Evolutionary conservation across 2,797 vertebrate genomes (phyloP), one percentile per base, ranked within the genome.

Genomic region (Molothrus aeneus): DNA sequence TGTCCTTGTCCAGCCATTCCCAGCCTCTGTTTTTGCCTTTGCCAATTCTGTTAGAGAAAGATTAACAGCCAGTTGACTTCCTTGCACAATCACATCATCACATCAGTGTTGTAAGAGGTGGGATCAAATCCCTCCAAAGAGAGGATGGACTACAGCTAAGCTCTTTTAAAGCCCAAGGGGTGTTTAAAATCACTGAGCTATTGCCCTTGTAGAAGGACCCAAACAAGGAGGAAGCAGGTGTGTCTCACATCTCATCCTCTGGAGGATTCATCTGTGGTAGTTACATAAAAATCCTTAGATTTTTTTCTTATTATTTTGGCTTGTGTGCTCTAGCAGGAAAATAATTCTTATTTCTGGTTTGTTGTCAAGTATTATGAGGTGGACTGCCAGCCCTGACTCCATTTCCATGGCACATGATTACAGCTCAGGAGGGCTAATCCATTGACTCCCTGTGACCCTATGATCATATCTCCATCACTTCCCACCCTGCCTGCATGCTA

Each of bases 1-100:
- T 50, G 32, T 61, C 26, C 21, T 73, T 20, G 13, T 18, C 43
- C 43, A 73, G 19, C 4, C 31, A 2, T 92, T 88, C 18, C 31
- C 22, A 64, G 42, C 6, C 13, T 40, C 11, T 84, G 22, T 70
- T 82, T 24, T 10, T 73, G 18, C 10, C 26, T 77, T 87, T 88
- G 32, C 4, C 38, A 47, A 1, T 71, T 74, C 19, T 74, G 9
- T 16, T 21, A 50, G 32, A 53, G 50, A 61, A 86, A 61, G n/a
- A 84, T 3, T 15, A 73, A 70, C 7, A 56, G 21, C 0, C 0
- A 43, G 8, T 51, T 2, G 0, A 19, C 22, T 53, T 83, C 65
- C 18, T 78, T 74, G 10, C 38, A 54, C 19, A 69, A 32, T 43
- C n/a, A 24, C 9, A 31, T 48, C 7, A 48, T 16, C 15, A 45